These are phyloP conservation scores for Cantharis rufa DNA, from an alignment of 2,888 invertebrate species.

Conservation along the genomic window DNA sequence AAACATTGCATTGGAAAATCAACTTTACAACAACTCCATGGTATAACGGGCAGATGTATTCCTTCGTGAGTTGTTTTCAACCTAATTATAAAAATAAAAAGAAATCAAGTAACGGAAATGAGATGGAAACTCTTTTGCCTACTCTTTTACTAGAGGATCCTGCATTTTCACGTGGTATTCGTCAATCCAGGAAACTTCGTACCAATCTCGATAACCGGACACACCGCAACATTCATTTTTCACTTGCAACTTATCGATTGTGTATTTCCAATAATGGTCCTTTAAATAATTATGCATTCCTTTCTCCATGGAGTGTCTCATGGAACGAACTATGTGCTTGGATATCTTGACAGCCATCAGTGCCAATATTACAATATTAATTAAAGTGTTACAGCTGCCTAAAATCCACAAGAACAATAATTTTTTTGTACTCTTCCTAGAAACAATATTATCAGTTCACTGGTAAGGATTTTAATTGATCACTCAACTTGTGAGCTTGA, in stretches of 20 bases:
- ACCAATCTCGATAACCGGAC: slow-evolving; percentile 62
- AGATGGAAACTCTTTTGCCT: background rate
- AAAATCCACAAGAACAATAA: slow-evolving; percentile 50
- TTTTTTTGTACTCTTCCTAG: slow-evolving; percentile 52
- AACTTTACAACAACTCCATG: slow-evolving; percentile 66
- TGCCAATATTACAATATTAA: slow-evolving; percentile 49
- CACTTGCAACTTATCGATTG: slow-evolving; percentile 63
- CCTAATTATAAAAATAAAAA: slow-evolving; percentile 41
- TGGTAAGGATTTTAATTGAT: background rate
- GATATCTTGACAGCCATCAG: slow-evolving; percentile 47
- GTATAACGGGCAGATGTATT: slow-evolving; percentile 59
- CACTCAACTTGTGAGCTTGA: slow-evolving; percentile 50
- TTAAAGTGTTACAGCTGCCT: slow-evolving; percentile 47
- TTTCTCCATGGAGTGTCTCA: slow-evolving; percentile 60
- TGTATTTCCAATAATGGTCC: slow-evolving; percentile 62
- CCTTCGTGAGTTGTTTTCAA: slow-evolving; percentile 58
- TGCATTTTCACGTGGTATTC: slow-evolving; percentile 54
- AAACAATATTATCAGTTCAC: slow-evolving; percentile 27
- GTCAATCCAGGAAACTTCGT: slow-evolving; percentile 63
- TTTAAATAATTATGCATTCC: slow-evolving; percentile 64
- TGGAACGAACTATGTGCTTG: slow-evolving; percentile 51
- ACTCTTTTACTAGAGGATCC: slow-evolving; percentile 45
- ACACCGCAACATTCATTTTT: slow-evolving; percentile 62
- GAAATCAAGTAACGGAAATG: background rate
- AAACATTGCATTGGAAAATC: slow-evolving; percentile 64